These are phyloP conservation scores for Thamnophis elegans DNA, from an alignment of 2,797 vertebrate species.

Conservation along the genomic window DNA sequence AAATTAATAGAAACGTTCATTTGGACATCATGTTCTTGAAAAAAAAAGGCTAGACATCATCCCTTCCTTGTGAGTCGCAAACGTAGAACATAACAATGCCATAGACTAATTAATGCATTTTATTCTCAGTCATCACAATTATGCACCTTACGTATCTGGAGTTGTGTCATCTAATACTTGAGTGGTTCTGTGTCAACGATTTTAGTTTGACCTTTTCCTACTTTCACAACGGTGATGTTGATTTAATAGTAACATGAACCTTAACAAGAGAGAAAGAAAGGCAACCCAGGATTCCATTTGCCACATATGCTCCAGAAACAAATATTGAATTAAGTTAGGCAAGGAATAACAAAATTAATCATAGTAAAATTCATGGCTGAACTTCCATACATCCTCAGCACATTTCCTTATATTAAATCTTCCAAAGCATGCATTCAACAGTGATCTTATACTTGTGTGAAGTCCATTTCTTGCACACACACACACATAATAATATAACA, in stretches of 20 bases:
- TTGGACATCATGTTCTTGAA: not conserved
- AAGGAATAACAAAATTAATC: not conserved
- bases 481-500: slow-evolving; percentile 27
- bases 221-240: not conserved
- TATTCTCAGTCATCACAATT: slow-evolving; percentile 66
- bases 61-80: slow-evolving; percentile 20
- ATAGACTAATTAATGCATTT: slow-evolving; percentile 50
- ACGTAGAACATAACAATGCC: slow-evolving; percentile 40
- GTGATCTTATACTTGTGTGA: slow-evolving; percentile 37
- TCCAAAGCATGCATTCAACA: slow-evolving; percentile 27
- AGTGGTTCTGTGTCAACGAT: not conserved
- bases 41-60: fast-evolving
- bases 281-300: not conserved
- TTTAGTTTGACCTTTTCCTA: fast-evolving
- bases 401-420: not conserved
- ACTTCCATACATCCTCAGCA: slow-evolving; percentile 8
- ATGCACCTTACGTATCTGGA: slow-evolving; percentile 38
- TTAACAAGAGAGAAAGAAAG: not conserved
- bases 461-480: slow-evolving; percentile 37
- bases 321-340: slow-evolving; percentile 23
- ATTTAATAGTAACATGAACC: not conserved
- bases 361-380: not conserved
- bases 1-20: not conserved
- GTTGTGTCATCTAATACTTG: slow-evolving; percentile 28
- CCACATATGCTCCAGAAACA: slow-evolving; percentile 14